A percentile compares a stretch with the other conserved stretches of the same genome.
Conservation (phyloP, 2,888 invertebrate genomes). For the Acleris emargana region DNA sequence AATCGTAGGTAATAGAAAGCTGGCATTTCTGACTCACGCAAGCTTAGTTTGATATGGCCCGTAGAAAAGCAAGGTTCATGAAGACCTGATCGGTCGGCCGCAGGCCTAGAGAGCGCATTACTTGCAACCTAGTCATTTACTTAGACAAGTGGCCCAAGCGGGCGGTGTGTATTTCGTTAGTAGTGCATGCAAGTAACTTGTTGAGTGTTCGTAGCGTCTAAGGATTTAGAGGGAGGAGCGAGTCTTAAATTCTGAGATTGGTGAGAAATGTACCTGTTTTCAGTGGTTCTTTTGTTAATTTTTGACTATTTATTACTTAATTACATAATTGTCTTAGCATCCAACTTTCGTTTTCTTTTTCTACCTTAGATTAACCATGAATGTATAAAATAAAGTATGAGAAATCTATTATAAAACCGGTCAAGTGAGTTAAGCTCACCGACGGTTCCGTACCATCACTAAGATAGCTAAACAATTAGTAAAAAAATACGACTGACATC, state of each 20-base stretch:
- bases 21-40: too few species aligned
- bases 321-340: conserved; percentile 83
- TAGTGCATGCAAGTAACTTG: conserved; percentile 81
- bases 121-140: conserved; percentile 82
- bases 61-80: conserved; percentile 40
- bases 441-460: too few species aligned
- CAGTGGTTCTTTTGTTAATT: conserved; percentile 82
- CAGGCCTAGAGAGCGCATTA: conserved; percentile 61
- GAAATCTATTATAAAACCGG: conserved; percentile 22
- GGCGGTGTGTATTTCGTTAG: conserved; percentile 70
- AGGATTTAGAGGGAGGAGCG: conserved; percentile 74
- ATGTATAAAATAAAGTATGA: conserved; percentile 31
- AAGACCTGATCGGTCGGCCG: conserved; percentile 50
- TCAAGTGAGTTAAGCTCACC: too few species aligned
- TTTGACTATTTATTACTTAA: conserved; percentile 83
- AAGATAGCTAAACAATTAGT: too few species aligned
- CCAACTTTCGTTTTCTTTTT: conserved; percentile 61
- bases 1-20: too few species aligned
- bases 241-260: conserved; percentile 80
- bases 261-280: conserved; percentile 82
- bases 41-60: too few species aligned
- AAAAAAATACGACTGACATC: too few species aligned
- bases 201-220: conserved; percentile 82
- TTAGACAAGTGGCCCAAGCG: conserved; percentile 68
- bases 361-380: conserved; percentile 4